Percentiles rank a stretch among this genome's conserved stretches.
phyloP scores from a whole-genome alignment of 2,888 invertebrate species.

The Andrena flavipes region DNA sequence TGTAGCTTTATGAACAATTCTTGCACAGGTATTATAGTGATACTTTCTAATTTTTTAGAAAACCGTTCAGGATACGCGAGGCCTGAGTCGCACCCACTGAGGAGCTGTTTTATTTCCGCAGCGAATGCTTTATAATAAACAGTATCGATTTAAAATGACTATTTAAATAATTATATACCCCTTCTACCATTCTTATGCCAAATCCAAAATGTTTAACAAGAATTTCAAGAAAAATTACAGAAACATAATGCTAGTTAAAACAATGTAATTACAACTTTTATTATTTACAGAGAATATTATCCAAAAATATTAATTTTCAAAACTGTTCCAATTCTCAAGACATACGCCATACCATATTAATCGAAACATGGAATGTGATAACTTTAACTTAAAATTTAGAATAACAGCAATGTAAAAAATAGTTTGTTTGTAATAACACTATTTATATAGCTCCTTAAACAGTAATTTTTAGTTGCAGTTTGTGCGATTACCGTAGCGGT shows the following conservation, averaged over 20 bases:
- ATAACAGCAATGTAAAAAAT: background rate
- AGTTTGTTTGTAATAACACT: background rate
- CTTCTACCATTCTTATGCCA: too few relatives aligned
- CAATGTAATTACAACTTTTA: background rate
- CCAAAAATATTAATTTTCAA: background rate
- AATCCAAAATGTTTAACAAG: too few relatives aligned
- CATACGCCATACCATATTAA: background rate
- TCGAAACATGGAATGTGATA: background rate
- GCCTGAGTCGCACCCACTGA: too few relatives aligned
- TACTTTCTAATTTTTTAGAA: too few relatives aligned
- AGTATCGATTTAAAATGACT: too few relatives aligned
- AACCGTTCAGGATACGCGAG: too few relatives aligned
- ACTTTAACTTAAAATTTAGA: background rate
- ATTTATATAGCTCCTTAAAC: conserved; percentile 15
- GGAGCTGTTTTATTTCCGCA: too few relatives aligned
- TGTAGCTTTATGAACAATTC: too few relatives aligned
- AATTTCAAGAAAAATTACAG: too few relatives aligned
- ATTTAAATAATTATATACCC: too few relatives aligned
- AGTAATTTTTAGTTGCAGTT: conserved; percentile 31
- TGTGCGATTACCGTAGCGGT: conserved; percentile 39
- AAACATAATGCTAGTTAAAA: background rate
- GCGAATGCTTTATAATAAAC: too few relatives aligned
- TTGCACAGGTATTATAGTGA: too few relatives aligned
- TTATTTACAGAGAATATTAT: background rate
- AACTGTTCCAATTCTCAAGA: background rate